Conservation (phyloP, 1,140 invertebrate genomes). For the Heliothis virescens region DNA sequence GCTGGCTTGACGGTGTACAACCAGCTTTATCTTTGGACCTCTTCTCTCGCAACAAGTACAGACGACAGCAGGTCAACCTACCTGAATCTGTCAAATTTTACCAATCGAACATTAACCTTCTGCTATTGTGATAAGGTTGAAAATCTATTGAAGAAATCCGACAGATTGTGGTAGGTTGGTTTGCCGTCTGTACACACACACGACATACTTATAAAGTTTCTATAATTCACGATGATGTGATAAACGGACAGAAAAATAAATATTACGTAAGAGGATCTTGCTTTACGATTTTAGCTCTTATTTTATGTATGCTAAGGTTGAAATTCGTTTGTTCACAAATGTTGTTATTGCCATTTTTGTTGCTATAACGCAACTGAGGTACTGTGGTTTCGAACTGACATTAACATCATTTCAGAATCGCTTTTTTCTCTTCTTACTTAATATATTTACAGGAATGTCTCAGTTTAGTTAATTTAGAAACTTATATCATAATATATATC, state of each 20-base stretch:
- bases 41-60: too few relatives aligned
- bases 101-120: too few relatives aligned
- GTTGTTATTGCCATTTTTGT: conserved; percentile 27
- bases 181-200: neutral
- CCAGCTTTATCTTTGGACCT: conserved; percentile 36
- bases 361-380: conserved; percentile 36
- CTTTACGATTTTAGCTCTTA: neutral
- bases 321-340: neutral
- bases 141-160: too few relatives aligned
- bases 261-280: conserved; percentile 36
- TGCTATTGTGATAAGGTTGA: too few relatives aligned
- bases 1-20: neutral
- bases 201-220: conserved; percentile 40
- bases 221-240: conserved; percentile 36
- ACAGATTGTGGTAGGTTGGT: neutral
- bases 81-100: too few relatives aligned
- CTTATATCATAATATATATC: neutral
- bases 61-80: too few relatives aligned
- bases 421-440: neutral
- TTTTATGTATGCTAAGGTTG: neutral
- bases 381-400: conserved; percentile 1
- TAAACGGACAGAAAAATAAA: conserved; percentile 39
- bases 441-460: conserved; percentile 25
- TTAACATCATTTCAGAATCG: conserved; percentile 8
- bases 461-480: neutral